These are phyloP conservation scores for Vicugna pacos DNA, from an alignment of 2,113 vertebrate species.

Conservation along the genomic window DNA sequence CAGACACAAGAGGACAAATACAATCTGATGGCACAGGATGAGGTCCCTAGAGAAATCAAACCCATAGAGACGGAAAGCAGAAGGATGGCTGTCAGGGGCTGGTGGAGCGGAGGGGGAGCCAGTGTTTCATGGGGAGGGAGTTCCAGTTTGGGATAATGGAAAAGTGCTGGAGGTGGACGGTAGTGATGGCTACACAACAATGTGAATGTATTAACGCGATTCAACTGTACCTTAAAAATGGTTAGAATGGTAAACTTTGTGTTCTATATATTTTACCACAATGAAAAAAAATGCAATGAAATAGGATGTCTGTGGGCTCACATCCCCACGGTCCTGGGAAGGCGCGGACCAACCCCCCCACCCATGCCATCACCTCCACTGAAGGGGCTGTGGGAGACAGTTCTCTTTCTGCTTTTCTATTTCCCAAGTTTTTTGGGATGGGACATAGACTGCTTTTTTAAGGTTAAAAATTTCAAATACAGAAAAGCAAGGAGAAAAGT, in stretches of 20 bases:
- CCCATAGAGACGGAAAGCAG: not conserved
- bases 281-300: no score
- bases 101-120: not conserved
- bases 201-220: not conserved
- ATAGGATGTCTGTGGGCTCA: not conserved
- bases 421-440: not conserved
- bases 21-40: rapidly evolving
- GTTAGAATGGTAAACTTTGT: rapidly evolving
- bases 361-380: rapidly evolving
- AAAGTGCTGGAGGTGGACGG: not conserved
- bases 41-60: not conserved
- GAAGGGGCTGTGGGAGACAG: no score
- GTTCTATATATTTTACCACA: not conserved
- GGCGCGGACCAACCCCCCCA: not conserved
- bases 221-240: not conserved
- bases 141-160: not conserved
- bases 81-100: not conserved
- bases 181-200: rapidly evolving
- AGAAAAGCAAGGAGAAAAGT: not conserved
- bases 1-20: not conserved
- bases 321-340: rapidly evolving
- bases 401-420: not conserved
- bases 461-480: not conserved
- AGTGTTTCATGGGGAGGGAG: not conserved
- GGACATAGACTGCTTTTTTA: not conserved